Evolutionary conservation across 2,888 invertebrate species (phyloP), one percentile per base, ranked within the genome.

Genomic region (Lasioglossum pauxillum): DNA sequence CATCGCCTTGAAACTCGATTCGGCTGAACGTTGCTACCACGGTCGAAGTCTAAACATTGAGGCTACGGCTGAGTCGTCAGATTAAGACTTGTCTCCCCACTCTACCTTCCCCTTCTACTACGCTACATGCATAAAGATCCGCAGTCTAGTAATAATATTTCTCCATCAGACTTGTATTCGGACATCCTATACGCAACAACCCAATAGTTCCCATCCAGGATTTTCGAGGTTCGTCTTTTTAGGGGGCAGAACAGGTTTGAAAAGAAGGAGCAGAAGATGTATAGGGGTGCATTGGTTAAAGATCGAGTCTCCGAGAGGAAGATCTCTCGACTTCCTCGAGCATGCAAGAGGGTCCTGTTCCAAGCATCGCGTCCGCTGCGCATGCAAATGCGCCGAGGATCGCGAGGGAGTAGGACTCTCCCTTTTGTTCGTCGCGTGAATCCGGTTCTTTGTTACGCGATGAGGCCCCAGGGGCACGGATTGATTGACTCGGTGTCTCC

Each of bases 371-470:
- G 64, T n/a, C 75, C 78, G 71, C 69, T 84, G 31, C 73, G 78
- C 78, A 85, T 86, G 86, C 86, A 85, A 79, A 82, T 86, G 82
- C 73, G 49, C 72, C 19, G 46, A 7, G 53, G 46, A 31, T 27
- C 72, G 74, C 86, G 86, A 76, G 82, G 86, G 85, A 86, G 85
- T 74, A 64, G 69, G n/a, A 53, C 76, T 74, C 75, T 82, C 84
- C 81, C 81, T 84, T 89, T 86, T 83, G 79, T 85, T 86, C 73
- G 49, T 27, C 78, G 77, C 78, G 77, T 74, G 78, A 89, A 89
- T 90, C 89, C 89, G 89, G 90, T 90, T 88, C 89, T 89, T 88
- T 90, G 88, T 88, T 88, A 87, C 80, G 64, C 88, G 84, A 83
- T 57, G 80, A 80, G n/a, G 49, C 38, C 64, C 80, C 57, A 10